phyloP scores from a whole-genome alignment of 2,113 vertebrate species.

The Parus major region DNA sequence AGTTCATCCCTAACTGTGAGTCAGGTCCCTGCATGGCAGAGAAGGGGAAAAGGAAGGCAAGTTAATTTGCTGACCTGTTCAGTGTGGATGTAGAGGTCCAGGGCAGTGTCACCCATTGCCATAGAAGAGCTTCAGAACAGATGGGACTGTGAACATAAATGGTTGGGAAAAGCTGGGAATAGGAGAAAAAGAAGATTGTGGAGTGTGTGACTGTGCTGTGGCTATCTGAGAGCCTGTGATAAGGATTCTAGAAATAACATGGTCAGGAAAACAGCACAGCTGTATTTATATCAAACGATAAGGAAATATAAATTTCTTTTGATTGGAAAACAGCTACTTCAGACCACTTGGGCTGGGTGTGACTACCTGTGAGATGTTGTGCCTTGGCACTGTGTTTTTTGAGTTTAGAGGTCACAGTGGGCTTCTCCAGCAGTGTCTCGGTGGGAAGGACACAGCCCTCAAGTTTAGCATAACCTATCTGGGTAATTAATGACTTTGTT shows the following conservation, averaged over 20 bases:
- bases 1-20: background rate
- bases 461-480: background rate
- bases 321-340: background rate
- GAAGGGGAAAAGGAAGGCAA: conserved; percentile 22
- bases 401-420: background rate
- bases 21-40: background rate
- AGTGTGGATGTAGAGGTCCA: background rate
- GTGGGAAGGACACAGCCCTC: background rate
- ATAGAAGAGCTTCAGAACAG: background rate
- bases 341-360: background rate
- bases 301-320: conserved; percentile 35
- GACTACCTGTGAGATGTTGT: background rate
- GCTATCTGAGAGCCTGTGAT: background rate
- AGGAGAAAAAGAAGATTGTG: background rate
- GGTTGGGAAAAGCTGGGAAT: background rate
- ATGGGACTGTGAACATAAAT: background rate
- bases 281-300: conserved; percentile 40
- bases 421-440: background rate
- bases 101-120: background rate
- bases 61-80: conserved; percentile 10
- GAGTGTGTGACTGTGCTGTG: background rate
- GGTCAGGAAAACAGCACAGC: background rate
- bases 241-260: background rate
- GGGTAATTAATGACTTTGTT: background rate
- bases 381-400: background rate